Evolutionary conservation across 2,888 invertebrate species (phyloP).

Genomic region (Cephalotes varians): DNA sequence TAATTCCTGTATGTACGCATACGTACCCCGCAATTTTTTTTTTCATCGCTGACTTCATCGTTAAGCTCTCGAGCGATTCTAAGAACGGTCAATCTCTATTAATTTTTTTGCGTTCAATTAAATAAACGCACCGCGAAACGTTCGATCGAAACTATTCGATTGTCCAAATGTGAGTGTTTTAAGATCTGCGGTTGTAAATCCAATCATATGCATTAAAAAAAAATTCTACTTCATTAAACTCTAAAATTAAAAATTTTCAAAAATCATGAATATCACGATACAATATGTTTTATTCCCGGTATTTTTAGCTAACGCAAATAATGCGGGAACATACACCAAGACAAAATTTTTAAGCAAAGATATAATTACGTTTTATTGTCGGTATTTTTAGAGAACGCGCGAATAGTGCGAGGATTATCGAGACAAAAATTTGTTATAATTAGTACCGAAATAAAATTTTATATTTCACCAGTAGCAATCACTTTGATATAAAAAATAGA

Average conservation of each 20-base stretch:
- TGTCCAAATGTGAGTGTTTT: not conserved
- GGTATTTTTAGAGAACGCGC: not conserved
- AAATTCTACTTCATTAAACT: not conserved
- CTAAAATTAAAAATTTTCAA: not conserved
- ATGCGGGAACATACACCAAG: not conserved
- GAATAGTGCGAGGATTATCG: not conserved
- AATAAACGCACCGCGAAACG: not conserved
- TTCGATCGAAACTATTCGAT: not conserved
- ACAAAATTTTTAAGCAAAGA: not conserved
- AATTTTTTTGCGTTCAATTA: not conserved
- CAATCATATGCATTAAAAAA: not conserved
- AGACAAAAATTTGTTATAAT: not conserved
- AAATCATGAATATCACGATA: not conserved
- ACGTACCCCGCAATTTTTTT: not conserved
- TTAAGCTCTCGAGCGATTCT: constrained; percentile 13
- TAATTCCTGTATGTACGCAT: not conserved
- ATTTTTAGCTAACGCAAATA: not conserved
- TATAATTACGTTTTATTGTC: not conserved
- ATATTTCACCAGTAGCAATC: not conserved
- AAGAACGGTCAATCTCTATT: not conserved
- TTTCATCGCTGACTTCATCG: constrained; percentile 35
- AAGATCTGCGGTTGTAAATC: not conserved
- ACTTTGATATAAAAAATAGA: not conserved
- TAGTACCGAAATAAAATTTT: not conserved
- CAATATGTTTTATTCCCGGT: not conserved